phyloP scores from a whole-genome alignment of 1,140 invertebrate genomes.

The Dinoponera quadriceps region DNA sequence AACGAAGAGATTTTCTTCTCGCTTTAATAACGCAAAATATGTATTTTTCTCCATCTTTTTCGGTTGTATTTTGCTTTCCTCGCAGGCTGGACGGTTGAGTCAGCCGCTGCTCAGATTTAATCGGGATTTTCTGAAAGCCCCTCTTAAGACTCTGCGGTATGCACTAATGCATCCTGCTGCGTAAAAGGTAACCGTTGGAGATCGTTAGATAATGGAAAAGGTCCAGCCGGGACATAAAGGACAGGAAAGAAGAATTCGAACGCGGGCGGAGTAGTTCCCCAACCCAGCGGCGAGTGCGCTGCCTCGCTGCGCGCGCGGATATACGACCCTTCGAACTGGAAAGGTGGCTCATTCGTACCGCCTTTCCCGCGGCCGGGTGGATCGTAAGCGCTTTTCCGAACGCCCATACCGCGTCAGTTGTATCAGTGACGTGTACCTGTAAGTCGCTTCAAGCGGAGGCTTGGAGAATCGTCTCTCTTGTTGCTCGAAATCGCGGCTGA shows the following conservation, averaged over 20 bases:
- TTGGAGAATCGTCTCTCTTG: background rate
- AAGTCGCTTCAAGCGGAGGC: background rate
- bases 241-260: background rate
- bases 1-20: no score
- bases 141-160: no score
- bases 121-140: no score
- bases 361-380: conserved; percentile 13
- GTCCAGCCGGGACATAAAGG: background rate
- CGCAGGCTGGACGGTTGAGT: no score
- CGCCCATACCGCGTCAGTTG: background rate
- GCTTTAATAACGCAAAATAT: no score
- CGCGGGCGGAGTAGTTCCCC: conserved; percentile 10
- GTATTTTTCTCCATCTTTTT: no score
- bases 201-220: conserved; percentile 14
- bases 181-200: background rate
- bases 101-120: no score
- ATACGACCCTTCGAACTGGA: conserved; percentile 38
- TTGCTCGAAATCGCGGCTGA: background rate
- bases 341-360: conserved; percentile 39
- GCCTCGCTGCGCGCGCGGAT: conserved; percentile 11
- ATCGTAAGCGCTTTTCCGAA: conserved; percentile 2
- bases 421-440: background rate
- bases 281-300: conserved; percentile 18
- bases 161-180: no score
- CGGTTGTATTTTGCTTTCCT: no score